Base-by-base conservation (phyloP, 2,888 invertebrate genomes). In the Deilephila porcellus region DNA sequence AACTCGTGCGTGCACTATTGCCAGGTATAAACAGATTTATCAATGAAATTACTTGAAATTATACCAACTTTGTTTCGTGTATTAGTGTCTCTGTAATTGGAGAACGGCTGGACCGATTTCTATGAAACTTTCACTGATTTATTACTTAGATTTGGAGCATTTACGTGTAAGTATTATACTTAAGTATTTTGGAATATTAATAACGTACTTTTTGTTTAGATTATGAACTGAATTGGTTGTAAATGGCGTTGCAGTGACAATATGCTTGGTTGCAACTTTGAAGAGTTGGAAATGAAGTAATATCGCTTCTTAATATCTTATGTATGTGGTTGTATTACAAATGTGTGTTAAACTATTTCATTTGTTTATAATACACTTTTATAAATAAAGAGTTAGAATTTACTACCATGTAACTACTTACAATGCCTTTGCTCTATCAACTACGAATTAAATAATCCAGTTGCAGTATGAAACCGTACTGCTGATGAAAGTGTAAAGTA, bases 41-140 rank as follows among this genome's bases (percentile, higher is more conserved):
- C 25, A 17, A 25, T 60, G 29, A 25, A 60, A 29, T 5, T 60
- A 14, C 29, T 62, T 32, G 37, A n/a, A 37, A 37, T 20, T 37
- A 45, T 37, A 64, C 14, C n/a, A 37, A 45, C 20, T 37, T 20
- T 45, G 37, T 45, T 45, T n/a, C 45, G 20, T 8, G 37, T 20
- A 20, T 32, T 19, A 62, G 29, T 56, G 19, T 45, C 62, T 19
- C 62, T 7, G 62, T 63, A 63, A 63, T 37, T 37, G 37, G 37
- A 37, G 37, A 64, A 19, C 64, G 64, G 67, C 17, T 67, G 6
- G 25, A 5, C 52, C 14, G 45, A 67, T 67, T 67, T 67, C 45
- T 67, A 67, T 20, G 45, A 45, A 45, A 14, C 20, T 67, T 67
- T 67, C 64, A 45, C 45, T 67, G 45, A 45, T 45, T 67, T 45